phyloP scores from a whole-genome alignment of 2,888 invertebrate genomes.

The Phaedon cochleariae region DNA sequence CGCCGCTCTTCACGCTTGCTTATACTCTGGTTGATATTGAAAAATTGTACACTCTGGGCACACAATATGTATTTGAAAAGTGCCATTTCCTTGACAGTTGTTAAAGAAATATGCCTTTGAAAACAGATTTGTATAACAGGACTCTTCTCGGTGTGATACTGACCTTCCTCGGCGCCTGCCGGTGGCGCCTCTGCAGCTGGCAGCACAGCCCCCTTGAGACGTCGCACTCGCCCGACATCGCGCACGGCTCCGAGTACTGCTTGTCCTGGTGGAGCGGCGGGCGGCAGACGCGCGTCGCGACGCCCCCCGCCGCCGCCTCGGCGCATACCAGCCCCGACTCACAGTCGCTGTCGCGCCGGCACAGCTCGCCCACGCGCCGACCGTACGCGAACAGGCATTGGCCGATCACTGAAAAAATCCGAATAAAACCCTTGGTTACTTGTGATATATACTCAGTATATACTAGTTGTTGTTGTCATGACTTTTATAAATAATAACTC shows the following conservation, averaged over 20 bases:
- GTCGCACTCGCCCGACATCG: conserved; percentile 85
- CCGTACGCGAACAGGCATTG: conserved; percentile 76
- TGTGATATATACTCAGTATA: too few relatives aligned
- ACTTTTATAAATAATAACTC: too few relatives aligned
- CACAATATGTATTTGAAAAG: too few relatives aligned
- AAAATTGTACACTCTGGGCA: too few relatives aligned
- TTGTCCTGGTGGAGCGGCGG: conserved; percentile 80
- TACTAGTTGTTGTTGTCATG: too few relatives aligned
- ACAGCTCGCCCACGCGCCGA: conserved; percentile 82
- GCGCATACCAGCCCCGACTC: conserved; percentile 84
- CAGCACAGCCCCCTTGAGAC: conserved; percentile 87
- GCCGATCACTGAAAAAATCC: conserved; percentile 68
- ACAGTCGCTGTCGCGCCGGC: conserved; percentile 84
- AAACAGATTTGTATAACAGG: too few relatives aligned
- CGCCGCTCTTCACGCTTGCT: too few relatives aligned
- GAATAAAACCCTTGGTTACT: too few relatives aligned
- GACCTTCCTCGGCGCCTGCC: conserved; percentile 86
- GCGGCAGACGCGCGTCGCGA: conserved; percentile 75
- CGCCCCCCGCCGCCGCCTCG: conserved; percentile 73
- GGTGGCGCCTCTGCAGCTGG: conserved; percentile 84
- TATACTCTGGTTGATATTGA: too few relatives aligned
- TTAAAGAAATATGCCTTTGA: too few relatives aligned
- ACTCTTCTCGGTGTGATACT: too few relatives aligned
- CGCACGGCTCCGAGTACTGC: conserved; percentile 86
- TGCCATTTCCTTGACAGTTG: too few relatives aligned